Evolutionary conservation across 1,140 invertebrate genomes (phyloP), one percentile per base, ranked within the genome.

Genomic region (Macrobrachium rosenbergii): DNA sequence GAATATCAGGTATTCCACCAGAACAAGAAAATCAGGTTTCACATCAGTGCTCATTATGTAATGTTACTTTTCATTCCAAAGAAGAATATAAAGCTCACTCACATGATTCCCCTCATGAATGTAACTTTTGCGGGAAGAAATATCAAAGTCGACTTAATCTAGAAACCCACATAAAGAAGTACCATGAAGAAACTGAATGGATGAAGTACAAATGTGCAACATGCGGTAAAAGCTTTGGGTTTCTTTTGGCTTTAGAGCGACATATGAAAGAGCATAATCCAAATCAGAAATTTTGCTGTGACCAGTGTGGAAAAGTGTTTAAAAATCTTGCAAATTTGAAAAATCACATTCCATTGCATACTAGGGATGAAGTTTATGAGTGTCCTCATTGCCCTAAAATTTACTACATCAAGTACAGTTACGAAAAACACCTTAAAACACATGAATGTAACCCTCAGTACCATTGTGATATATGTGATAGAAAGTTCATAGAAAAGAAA

Each of bases 231-330:
- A 81, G 69, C 59, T 87, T 87, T 87, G 85, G 85, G 0, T 87
- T 87, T 23, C 63, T 87, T 37, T 60, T 72, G n/a, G 78, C 85
- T 52, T 59, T 87, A 21, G 85, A 87, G 69, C 62, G 85, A 67
- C 85, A 87, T 67, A 87, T 87, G 85, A 87, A 87, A 28, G 85
- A 82, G 21, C 85, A 87, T 62, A 87, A 87, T 76, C 85, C 85
- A 17, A 87, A 87, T 82, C 78, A 82, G 64, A 87, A 87, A 45
- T 81, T 87, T 75, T 82, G 85, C 60, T 87, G 85, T 64, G 85
- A 87, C 17, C 85, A 87, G 14, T 87, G 85, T 87, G 85, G 85
- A 17, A 87, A 87, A 79, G 85, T 87, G 28, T 87, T 87, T 52
- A 87, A 87, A 52, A 82, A 16, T 45, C 85, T 87, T 19, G 72